Evolutionary conservation across 2,888 invertebrate genomes (phyloP), one percentile per base, ranked within the genome.

Genomic region (Cryptocheilus praepositus): DNA sequence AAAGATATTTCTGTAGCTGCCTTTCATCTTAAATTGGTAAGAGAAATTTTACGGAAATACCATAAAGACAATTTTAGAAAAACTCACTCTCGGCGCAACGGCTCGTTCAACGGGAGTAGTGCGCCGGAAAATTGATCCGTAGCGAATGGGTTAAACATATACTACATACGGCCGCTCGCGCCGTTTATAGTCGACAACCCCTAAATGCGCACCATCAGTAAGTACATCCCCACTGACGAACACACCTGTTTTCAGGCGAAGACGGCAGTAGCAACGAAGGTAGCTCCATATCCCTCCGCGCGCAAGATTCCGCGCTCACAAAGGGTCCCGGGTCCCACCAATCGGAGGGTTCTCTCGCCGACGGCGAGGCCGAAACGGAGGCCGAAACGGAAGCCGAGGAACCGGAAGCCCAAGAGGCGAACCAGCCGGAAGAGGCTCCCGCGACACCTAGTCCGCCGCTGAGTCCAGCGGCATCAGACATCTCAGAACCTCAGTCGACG

Each of bases 381-480:
- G 82, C 82, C 61, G 86, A 89, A n/a, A n/a, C n/a, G n/a, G n/a
- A n/a, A n/a, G n/a, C n/a, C 55, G 79, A 74, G 11, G 76, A 71
- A 45, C 69, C 67, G 63, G 77, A 74, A 49, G 76, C 73, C 49
- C 78, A 75, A 22, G 82, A 73, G 66, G 64, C 61, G 64, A 82
- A 73, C 65, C 81, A 74, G 63, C 74, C 81, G 13, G 84, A 85
- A 25, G 86, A 86, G 51, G 84, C 79, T 74, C 81, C 84, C 58
- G 81, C 80, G 59, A 86, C 82, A 54, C 84, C 83, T 71, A 90
- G 89, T 83, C 86, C 88, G 67, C 89, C 89, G 15, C 86, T 88
- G 58, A 89, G 90, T 62, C 89, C 90, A 16, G 84, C 89, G 28
- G 82, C 89, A 25, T 89, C 89, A 68, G 89, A 89, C 64, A 86